phyloP scores from a whole-genome alignment of 1,140 invertebrate species.

The Drosophila equinoxialis region DNA sequence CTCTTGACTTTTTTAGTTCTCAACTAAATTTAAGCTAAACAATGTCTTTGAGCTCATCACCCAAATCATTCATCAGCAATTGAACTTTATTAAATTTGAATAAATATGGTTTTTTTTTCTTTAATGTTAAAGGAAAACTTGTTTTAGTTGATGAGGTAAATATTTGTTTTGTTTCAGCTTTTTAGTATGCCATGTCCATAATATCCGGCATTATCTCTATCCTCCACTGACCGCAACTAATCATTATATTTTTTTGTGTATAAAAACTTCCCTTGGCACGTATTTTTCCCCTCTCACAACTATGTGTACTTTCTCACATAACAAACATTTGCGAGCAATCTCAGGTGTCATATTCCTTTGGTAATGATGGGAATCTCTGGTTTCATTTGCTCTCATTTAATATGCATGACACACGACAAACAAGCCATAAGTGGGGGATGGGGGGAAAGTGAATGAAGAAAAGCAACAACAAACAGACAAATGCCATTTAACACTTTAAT shows the following conservation, averaged over 20 bases:
- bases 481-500: slow-evolving; percentile 65
- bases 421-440: not conserved
- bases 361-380: slow-evolving; percentile 47
- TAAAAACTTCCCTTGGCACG: slow-evolving; percentile 5
- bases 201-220: not conserved
- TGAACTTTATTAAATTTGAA: no score
- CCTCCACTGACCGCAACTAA: not conserved
- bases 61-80: no score
- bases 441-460: not conserved
- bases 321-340: slow-evolving; percentile 31
- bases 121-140: not conserved
- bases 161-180: not conserved
- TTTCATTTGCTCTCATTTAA: slow-evolving; percentile 43
- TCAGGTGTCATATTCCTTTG: slow-evolving; percentile 61
- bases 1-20: no score
- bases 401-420: slow-evolving; percentile 43
- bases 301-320: not conserved
- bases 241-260: not conserved
- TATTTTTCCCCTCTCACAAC: slow-evolving; percentile 2
- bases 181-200: slow-evolving; percentile 20
- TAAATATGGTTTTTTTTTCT: no score
- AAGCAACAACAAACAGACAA: slow-evolving; percentile 29
- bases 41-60: no score
- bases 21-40: no score
- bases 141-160: not conserved